Conservation (phyloP, 2,888 invertebrate species). For the Idaea aversata region DNA sequence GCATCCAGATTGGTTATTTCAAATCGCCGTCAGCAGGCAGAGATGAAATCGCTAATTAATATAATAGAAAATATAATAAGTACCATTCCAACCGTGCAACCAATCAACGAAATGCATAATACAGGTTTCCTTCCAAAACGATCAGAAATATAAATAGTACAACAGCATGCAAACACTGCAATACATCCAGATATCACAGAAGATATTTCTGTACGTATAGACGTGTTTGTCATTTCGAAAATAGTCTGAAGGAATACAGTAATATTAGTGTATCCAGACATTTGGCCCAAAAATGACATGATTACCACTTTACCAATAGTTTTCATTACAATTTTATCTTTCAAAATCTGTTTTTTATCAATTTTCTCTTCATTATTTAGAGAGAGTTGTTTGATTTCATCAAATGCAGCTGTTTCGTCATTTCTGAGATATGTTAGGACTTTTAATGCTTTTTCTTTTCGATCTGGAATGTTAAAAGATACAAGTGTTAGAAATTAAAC, state of each 20-base stretch:
- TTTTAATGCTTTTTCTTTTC: slow-evolving; percentile 17
- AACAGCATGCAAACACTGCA: slow-evolving; percentile 15
- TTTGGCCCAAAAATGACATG: neutral
- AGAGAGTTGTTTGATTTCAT: slow-evolving; percentile 20
- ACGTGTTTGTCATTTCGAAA: slow-evolving; percentile 19
- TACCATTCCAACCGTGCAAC: slow-evolving; percentile 23
- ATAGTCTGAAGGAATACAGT: slow-evolving; percentile 21
- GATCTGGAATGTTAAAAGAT: slow-evolving; percentile 5
- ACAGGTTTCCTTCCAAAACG: slow-evolving; percentile 24
- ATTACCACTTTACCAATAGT: slow-evolving; percentile 16
- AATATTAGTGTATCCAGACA: slow-evolving; percentile 18
- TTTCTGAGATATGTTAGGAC: slow-evolving; percentile 16
- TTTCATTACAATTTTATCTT: slow-evolving; percentile 18
- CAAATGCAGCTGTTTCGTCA: slow-evolving; percentile 11
- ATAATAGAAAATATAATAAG: no score
- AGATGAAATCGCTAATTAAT: no score
- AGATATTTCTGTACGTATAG: slow-evolving; percentile 18
- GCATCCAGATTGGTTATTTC: no score
- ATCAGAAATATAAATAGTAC: slow-evolving; percentile 20
- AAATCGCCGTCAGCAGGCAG: no score
- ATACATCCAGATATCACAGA: slow-evolving; percentile 22
- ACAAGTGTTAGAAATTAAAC: no score
- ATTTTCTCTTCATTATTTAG: slow-evolving; percentile 1
- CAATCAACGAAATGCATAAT: slow-evolving; percentile 13
- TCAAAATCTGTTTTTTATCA: slow-evolving; percentile 11